Conservation (phyloP, 2,888 invertebrate species). For the Scelioninae gen. 2 region DNA sequence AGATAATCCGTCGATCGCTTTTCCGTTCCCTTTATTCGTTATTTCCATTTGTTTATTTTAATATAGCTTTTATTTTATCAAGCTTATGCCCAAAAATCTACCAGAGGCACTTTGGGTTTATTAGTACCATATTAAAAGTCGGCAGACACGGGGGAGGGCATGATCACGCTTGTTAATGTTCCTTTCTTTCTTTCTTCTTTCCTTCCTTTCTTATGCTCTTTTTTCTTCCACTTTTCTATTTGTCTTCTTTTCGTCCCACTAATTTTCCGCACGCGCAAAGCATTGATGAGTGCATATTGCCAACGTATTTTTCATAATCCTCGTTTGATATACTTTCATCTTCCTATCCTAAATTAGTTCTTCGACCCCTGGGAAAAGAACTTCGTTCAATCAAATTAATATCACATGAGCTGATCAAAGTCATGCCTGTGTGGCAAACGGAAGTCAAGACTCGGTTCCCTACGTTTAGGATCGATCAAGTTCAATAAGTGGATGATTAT, state of each 20-base stretch:
- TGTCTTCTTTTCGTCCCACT: constrained; percentile 13
- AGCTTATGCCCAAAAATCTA: constrained; percentile 76
- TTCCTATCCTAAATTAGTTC: constrained; percentile 25
- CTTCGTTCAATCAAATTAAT: constrained; percentile 36
- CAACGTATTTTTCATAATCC: constrained; percentile 33
- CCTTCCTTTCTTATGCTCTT: neutral
- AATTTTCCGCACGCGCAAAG: constrained; percentile 23
- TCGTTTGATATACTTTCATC: constrained; percentile 54
- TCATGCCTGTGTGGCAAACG: constrained; percentile 24
- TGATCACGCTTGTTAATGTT: constrained; percentile 56
- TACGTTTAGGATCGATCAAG: neutral
- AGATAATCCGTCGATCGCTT: constrained; percentile 53
- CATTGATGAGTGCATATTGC: neutral
- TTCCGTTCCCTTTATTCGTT: constrained; percentile 30
- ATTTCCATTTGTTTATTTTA: constrained; percentile 52
- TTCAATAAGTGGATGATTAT: neutral
- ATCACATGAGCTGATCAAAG: constrained; percentile 35
- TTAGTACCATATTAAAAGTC: constrained; percentile 75
- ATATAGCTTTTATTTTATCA: constrained; percentile 72
- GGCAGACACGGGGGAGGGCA: constrained; percentile 72
- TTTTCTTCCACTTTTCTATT: constrained; percentile 3
- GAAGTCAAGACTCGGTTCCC: constrained; percentile 9
- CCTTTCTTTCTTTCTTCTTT: constrained; percentile 1
- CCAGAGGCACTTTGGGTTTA: constrained; percentile 76
- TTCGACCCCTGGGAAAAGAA: constrained; percentile 31